Conservation (phyloP, 2,888 invertebrate genomes). For the Apantesis nais region DNA sequence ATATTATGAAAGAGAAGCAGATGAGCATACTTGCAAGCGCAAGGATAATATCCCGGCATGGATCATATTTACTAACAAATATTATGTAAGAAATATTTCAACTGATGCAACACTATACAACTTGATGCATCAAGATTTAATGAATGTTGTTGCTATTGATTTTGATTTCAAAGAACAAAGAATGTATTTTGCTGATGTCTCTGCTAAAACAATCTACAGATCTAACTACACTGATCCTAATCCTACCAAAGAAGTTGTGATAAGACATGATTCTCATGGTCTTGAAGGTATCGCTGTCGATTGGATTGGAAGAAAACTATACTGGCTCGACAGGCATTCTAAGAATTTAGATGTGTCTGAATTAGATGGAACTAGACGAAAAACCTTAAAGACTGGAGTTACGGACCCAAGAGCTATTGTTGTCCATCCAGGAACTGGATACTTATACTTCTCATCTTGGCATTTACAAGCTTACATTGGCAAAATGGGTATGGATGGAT, state of each 20-base stretch:
- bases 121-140: slow-evolving; percentile 96
- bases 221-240: slow-evolving; percentile 86
- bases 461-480: slow-evolving; percentile 98
- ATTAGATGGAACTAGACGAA: slow-evolving; percentile 95
- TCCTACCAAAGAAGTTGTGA: slow-evolving; percentile 92
- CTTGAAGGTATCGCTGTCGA: slow-evolving; percentile 99
- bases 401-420: slow-evolving; percentile 97
- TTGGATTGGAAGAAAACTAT: slow-evolving; percentile 98
- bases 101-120: slow-evolving; percentile 94
- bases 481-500: slow-evolving; percentile 98
- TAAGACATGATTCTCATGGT: slow-evolving; percentile 97
- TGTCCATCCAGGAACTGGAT: slow-evolving; percentile 97
- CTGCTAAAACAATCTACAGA: slow-evolving; percentile 96
- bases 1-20: slow-evolving; percentile 94
- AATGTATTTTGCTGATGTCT: slow-evolving; percentile 98
- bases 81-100: slow-evolving; percentile 98
- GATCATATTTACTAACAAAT: slow-evolving; percentile 98
- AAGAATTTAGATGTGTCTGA: slow-evolving; percentile 98
- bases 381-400: slow-evolving; percentile 94
- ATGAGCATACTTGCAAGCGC: slow-evolving; percentile 96
- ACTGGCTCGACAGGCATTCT: slow-evolving; percentile 98
- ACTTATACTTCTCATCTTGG: slow-evolving; percentile 98
- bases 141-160: slow-evolving; percentile 98
- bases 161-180: slow-evolving; percentile 94
- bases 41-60: slow-evolving; percentile 93